A percentile compares a stretch with the other conserved stretches of the same genome.
These are phyloP conservation scores for Hypomecis atomaria DNA, from an alignment of 2,888 invertebrate species.

Conservation along the genomic window DNA sequence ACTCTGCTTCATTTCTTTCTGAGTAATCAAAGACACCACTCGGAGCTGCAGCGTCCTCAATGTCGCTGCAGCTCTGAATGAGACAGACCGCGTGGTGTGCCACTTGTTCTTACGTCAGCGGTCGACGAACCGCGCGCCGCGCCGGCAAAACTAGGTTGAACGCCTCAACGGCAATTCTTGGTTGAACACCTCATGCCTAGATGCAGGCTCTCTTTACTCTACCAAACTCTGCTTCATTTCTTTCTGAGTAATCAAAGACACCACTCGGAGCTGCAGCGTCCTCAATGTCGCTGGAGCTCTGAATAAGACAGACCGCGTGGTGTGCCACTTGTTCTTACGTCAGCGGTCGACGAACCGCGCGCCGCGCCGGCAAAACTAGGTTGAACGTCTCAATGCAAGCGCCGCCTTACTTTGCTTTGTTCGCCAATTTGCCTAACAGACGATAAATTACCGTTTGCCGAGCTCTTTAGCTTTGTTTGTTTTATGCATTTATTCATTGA, in stretches of 20 bases:
- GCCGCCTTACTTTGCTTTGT: background rate
- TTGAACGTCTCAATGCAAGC: conserved; percentile 5
- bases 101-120: conserved; percentile 17
- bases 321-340: conserved; percentile 17
- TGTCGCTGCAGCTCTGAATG: background rate
- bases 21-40: no score
- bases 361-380: background rate
- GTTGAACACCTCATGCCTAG: no score
- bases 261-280: background rate
- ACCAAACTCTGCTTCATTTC: no score
- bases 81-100: conserved; percentile 10
- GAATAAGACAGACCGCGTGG: conserved; percentile 1
- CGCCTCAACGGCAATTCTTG: no score
- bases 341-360: conserved; percentile 16
- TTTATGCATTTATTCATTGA: background rate
- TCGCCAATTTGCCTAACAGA: background rate
- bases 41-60: background rate
- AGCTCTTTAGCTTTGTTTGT: conserved; percentile 5
- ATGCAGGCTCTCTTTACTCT: background rate
- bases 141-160: no score
- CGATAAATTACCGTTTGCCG: conserved; percentile 4
- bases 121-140: conserved; percentile 14
- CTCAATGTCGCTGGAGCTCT: background rate
- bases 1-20: no score
- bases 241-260: no score